Percentiles rank a stretch among this genome's conserved stretches.
phyloP scores from a whole-genome alignment of 92 coral and sea anemone species.

The Palythoa caribaeorum region DNA sequence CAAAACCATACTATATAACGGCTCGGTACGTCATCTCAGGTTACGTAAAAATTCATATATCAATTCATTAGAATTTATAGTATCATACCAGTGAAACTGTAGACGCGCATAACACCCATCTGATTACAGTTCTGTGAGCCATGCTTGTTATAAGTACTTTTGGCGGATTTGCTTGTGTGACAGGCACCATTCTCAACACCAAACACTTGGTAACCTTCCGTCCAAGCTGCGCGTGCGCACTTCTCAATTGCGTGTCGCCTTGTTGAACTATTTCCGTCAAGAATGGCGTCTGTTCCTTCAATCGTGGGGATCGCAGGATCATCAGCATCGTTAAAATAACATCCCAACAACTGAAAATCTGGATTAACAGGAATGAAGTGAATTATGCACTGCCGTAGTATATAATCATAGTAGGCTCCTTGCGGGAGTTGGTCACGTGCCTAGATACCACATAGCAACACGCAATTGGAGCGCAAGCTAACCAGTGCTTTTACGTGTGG shows the following conservation, averaged over 20 bases:
- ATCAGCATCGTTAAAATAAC: neutral
- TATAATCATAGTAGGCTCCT: too few relatives aligned
- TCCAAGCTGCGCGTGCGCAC: constrained; percentile 42
- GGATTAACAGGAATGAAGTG: neutral
- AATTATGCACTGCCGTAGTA: neutral
- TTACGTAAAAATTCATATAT: too few relatives aligned
- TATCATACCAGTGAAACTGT: neutral
- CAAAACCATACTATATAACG: too few relatives aligned
- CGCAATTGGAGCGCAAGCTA: too few relatives aligned
- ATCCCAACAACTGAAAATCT: constrained; percentile 24
- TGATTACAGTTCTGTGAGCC: neutral
- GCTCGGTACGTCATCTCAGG: too few relatives aligned
- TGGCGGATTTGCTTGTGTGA: neutral
- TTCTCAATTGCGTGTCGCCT: constrained; percentile 25
- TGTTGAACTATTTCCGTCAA: neutral
- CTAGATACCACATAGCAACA: too few relatives aligned
- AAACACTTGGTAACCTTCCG: constrained; percentile 33
- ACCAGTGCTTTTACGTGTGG: too few relatives aligned
- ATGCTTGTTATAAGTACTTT: constrained; percentile 2
- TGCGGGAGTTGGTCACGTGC: too few relatives aligned
- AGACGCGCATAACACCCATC: neutral
- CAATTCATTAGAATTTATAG: too few relatives aligned
- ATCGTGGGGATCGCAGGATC: neutral
- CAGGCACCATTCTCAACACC: constrained; percentile 3
- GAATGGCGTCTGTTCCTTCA: constrained; percentile 20